Conservation (phyloP, 2,888 invertebrate species). For the Yponomeuta cagnagella region DNA sequence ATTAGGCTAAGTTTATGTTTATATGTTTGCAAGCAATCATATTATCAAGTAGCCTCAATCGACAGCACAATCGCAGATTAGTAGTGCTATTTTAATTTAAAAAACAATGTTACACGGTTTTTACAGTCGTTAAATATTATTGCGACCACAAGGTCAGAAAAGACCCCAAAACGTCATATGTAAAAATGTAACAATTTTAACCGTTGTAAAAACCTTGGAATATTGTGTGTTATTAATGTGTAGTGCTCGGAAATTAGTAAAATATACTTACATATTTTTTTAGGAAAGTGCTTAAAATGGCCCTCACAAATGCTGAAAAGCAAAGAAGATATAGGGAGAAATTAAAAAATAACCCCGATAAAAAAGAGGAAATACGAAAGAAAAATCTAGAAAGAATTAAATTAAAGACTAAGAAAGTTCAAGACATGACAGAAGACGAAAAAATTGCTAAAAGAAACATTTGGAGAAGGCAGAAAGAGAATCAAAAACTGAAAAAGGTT, state of each 20-base stretch:
- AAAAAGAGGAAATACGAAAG: not conserved
- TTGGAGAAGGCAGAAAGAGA: not conserved
- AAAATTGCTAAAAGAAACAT: slow-evolving; percentile 4
- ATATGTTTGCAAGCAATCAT: too few relatives aligned
- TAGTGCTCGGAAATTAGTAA: not conserved
- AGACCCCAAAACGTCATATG: too few relatives aligned
- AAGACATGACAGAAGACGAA: not conserved
- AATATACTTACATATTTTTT: not conserved
- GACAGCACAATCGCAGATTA: too few relatives aligned
- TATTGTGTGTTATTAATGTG: not conserved
- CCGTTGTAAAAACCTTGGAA: too few relatives aligned
- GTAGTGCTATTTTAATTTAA: too few relatives aligned
- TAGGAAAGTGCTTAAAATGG: not conserved
- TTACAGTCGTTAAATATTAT: too few relatives aligned
- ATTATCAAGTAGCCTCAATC: too few relatives aligned
- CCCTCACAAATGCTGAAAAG: not conserved
- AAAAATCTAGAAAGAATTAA: not conserved
- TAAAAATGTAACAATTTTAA: too few relatives aligned
- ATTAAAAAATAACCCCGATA: not conserved
- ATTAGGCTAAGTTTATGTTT: too few relatives aligned
- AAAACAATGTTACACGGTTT: too few relatives aligned
- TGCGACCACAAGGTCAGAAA: too few relatives aligned
- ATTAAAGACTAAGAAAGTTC: not conserved
- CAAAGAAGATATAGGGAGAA: not conserved
- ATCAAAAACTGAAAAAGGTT: not conserved